A percentile compares a stretch with the other conserved stretches of the same genome.
Conservation (phyloP, 2,888 invertebrate species). For the Gnatocerus cornutus region DNA sequence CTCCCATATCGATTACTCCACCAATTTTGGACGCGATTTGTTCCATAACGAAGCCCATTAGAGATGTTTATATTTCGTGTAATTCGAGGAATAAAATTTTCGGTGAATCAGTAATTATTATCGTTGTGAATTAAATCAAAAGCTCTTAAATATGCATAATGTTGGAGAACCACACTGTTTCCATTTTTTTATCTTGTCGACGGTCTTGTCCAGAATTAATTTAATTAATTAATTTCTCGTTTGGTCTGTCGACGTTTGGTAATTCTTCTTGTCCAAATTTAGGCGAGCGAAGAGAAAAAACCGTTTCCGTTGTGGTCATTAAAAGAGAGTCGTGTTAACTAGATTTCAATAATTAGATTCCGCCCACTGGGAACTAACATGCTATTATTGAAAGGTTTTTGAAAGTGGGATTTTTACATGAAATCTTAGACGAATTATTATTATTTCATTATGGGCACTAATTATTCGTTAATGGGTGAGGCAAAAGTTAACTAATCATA, state of each 20-base stretch:
- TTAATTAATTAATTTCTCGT: constrained; percentile 25
- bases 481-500: background rate
- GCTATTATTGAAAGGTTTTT: constrained; percentile 4
- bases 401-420: background rate
- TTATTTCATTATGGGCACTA: constrained; percentile 2
- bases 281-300: background rate
- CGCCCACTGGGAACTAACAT: constrained; percentile 20
- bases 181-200: constrained; percentile 14
- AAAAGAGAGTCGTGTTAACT: constrained; percentile 12
- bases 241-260: constrained; percentile 1
- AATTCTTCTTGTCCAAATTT: background rate
- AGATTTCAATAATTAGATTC: constrained; percentile 32
- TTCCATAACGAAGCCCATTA: constrained; percentile 47
- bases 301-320: constrained; percentile 5
- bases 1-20: constrained; percentile 46
- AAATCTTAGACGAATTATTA: constrained; percentile 1
- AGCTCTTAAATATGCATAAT: constrained; percentile 7
- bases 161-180: constrained; percentile 7
- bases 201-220: constrained; percentile 19
- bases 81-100: constrained; percentile 44
- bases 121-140: constrained; percentile 19
- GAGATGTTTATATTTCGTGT: constrained; percentile 42
- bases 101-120: constrained; percentile 27
- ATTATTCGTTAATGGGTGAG: constrained; percentile 10
- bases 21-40: constrained; percentile 39